A percentile compares a stretch with the other conserved stretches of the same genome.
These are phyloP conservation scores for Falco concolor DNA, from an alignment of 2,797 vertebrate species.

Conservation along the genomic window DNA sequence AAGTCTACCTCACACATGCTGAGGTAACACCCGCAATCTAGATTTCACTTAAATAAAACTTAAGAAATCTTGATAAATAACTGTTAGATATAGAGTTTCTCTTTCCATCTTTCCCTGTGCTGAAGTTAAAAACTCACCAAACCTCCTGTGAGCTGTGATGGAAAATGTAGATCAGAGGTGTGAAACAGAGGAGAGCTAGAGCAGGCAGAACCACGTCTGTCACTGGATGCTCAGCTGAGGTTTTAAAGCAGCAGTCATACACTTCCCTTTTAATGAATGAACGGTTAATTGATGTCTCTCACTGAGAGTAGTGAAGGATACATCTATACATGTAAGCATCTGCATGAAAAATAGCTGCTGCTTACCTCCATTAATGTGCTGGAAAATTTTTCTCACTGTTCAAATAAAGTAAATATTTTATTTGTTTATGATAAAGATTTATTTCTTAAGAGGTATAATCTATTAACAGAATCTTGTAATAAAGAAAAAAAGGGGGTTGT, in stretches of 20 bases:
- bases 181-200: neutral
- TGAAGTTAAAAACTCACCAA: neutral
- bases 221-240: neutral
- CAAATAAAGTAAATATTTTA: neutral
- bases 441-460: neutral
- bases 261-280: neutral
- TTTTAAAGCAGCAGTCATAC: neutral
- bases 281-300: neutral
- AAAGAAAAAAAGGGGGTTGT: neutral
- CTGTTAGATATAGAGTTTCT: neutral
- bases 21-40: neutral
- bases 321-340: neutral
- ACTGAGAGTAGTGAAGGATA: neutral
- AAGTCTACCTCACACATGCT: neutral
- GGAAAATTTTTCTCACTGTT: neutral
- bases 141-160: neutral
- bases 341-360: neutral
- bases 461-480: neutral
- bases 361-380: neutral
- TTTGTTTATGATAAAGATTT: neutral
- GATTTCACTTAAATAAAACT: neutral
- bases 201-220: neutral
- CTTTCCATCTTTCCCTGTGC: neutral
- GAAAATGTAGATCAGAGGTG: neutral
- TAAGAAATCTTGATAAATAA: neutral